Percentiles rank a stretch among this genome's conserved stretches.
These are phyloP conservation scores for Eristalis tenax DNA, from an alignment of 2,888 invertebrate genomes.

Conservation along the genomic window DNA sequence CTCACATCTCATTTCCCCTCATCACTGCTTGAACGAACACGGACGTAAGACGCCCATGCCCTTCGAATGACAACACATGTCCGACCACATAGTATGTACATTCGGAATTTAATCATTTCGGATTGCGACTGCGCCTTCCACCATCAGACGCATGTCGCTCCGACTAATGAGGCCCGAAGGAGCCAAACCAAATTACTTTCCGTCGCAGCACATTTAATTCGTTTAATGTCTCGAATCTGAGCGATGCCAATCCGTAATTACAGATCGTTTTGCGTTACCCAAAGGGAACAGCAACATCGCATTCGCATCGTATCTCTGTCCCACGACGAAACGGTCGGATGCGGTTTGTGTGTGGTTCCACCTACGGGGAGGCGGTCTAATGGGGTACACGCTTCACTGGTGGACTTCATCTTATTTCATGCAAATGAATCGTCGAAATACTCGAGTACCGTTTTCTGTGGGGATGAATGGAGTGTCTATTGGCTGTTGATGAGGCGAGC, in stretches of 20 bases:
- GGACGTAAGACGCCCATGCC: background rate
- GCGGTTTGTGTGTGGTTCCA: conserved; percentile 37
- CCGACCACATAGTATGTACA: background rate
- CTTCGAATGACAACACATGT: background rate
- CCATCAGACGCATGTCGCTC: conserved; percentile 60
- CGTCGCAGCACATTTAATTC: conserved; percentile 73
- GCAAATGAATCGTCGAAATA: conserved; percentile 76
- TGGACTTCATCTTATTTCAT: conserved; percentile 81
- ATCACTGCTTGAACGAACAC: background rate
- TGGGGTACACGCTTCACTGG: conserved; percentile 23
- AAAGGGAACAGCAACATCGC: background rate
- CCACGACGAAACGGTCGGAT: conserved; percentile 12
- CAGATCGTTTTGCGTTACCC: conserved; percentile 56
- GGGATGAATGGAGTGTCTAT: conserved; percentile 68
- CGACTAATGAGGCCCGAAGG: conserved; percentile 61
- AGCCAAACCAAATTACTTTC: conserved; percentile 73
- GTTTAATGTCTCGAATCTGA: conserved; percentile 72
- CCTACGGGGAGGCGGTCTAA: conserved; percentile 42
- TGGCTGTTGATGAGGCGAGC: conserved; percentile 59
- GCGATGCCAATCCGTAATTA: conserved; percentile 64
- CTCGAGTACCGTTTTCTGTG: conserved; percentile 2
- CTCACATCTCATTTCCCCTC: background rate
- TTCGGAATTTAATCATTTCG: background rate
- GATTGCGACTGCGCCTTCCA: conserved; percentile 28
- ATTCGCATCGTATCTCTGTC: conserved; percentile 1